Conservation (phyloP, 1,140 invertebrate species). For the Gonioctena quinquepunctata region DNA sequence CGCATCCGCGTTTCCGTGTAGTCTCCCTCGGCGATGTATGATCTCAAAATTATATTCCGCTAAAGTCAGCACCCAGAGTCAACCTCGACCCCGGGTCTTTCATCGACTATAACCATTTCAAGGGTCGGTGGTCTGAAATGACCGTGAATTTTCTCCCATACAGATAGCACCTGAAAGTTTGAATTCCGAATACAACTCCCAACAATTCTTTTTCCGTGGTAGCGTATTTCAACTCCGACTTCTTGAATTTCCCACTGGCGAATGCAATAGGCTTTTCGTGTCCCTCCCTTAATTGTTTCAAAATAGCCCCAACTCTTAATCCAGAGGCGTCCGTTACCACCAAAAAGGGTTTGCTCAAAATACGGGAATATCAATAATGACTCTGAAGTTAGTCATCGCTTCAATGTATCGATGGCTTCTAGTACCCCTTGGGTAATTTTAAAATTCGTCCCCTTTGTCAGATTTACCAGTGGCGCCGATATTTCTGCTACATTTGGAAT, state of each 20-base stretch:
- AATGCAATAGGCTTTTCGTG: background rate
- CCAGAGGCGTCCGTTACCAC: conserved; percentile 51
- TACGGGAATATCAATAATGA: conserved; percentile 44
- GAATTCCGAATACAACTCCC: background rate
- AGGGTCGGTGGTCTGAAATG: conserved; percentile 11
- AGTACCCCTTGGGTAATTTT: background rate
- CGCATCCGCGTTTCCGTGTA: background rate
- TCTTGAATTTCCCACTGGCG: conserved; percentile 4
- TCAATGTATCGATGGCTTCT: conserved; percentile 8
- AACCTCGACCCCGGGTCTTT: conserved; percentile 21
- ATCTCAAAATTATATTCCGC: conserved; percentile 14
- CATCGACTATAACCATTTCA: conserved; percentile 16
- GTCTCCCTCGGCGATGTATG: background rate
- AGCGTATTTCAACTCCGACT: conserved; percentile 3
- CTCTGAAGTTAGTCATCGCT: conserved; percentile 21
- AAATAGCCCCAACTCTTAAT: conserved; percentile 20
- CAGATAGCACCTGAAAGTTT: conserved; percentile 15
- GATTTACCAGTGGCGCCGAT: conserved; percentile 1
- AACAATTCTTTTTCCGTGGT: conserved; percentile 16
- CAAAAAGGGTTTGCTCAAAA: conserved; percentile 46
- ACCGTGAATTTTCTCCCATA: conserved; percentile 13
- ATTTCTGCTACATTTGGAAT: conserved; percentile 13
- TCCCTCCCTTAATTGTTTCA: conserved; percentile 4
- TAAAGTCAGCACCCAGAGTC: conserved; percentile 4
- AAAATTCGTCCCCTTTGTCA: background rate